These are phyloP conservation scores for Melipona beecheii DNA, from an alignment of 2,888 invertebrate genomes.

Conservation along the genomic window DNA sequence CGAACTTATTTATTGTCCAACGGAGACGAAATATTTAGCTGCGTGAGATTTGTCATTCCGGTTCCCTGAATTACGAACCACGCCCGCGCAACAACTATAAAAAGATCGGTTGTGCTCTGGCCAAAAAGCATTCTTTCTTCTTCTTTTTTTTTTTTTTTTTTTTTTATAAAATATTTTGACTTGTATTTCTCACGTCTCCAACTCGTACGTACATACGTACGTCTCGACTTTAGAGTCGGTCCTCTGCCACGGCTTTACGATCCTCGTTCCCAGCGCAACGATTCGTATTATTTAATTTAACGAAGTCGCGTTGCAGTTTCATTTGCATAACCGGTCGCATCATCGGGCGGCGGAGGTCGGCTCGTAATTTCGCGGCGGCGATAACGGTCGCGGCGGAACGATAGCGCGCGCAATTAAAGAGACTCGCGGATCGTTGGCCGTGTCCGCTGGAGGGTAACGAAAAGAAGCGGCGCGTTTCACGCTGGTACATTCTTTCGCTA, in stretches of 20 bases:
- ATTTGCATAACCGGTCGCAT: constrained; percentile 36
- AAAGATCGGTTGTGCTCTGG: not conserved
- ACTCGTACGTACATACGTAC: no score
- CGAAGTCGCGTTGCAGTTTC: not conserved
- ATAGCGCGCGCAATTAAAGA: constrained; percentile 34
- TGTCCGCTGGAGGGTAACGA: constrained; percentile 17
- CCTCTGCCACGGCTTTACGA: not conserved
- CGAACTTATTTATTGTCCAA: constrained; percentile 8
- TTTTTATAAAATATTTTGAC: not conserved
- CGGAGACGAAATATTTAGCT: not conserved
- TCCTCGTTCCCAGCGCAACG: not conserved
- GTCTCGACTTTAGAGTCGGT: not conserved
- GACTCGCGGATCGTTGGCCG: constrained; percentile 26
- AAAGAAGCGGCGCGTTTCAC: constrained; percentile 17
- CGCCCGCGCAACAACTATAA: not conserved
- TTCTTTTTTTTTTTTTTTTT: not conserved
- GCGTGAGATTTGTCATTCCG: constrained; percentile 19
- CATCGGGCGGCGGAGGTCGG: not conserved
- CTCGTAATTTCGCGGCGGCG: constrained; percentile 19
- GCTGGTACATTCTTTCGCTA: constrained; percentile 1
- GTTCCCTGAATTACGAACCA: not conserved
- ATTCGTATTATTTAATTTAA: constrained; percentile 16
- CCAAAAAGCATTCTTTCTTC: not conserved
- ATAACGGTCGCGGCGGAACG: constrained; percentile 22
- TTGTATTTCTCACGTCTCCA: no score